These are phyloP conservation scores for Pygoscelis antarcticus DNA, from an alignment of 2,113 vertebrate species.

Conservation along the genomic window DNA sequence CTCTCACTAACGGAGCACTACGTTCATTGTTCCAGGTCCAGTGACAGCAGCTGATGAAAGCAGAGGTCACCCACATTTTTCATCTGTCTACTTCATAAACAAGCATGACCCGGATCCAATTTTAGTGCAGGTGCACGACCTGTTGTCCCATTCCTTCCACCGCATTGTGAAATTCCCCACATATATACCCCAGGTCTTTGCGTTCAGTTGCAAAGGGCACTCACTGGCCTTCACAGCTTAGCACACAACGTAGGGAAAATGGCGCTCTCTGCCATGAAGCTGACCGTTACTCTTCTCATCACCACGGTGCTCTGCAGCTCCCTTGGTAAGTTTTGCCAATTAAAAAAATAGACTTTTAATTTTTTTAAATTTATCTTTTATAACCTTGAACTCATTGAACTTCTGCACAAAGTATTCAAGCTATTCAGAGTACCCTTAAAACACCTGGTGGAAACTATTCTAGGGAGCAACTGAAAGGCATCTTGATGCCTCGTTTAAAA, in stretches of 20 bases:
- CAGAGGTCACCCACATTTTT: not conserved
- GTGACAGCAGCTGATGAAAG: not conserved
- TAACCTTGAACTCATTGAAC: not conserved
- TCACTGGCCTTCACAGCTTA: rapidly evolving
- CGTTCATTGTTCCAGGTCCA: not conserved
- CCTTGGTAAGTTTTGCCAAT: not conserved
- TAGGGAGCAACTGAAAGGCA: not conserved
- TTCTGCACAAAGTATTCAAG: not conserved
- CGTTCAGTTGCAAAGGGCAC: not conserved
- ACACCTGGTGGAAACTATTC: not conserved
- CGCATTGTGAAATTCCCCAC: not conserved
- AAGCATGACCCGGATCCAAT: not conserved
- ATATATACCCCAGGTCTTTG: not conserved
- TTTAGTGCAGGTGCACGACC: not conserved
- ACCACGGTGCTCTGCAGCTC: not conserved
- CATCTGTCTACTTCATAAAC: not conserved
- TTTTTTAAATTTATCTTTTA: not conserved
- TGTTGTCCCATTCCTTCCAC: not conserved
- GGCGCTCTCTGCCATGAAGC: not conserved
- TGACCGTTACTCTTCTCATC: not conserved
- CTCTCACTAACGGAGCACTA: rapidly evolving
- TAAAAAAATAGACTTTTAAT: no score
- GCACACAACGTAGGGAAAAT: rapidly evolving
- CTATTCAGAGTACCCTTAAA: not conserved
- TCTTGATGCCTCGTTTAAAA: rapidly evolving